Conservation (phyloP, 2,797 vertebrate genomes). For the Odontamblyopus lacepedii region DNA sequence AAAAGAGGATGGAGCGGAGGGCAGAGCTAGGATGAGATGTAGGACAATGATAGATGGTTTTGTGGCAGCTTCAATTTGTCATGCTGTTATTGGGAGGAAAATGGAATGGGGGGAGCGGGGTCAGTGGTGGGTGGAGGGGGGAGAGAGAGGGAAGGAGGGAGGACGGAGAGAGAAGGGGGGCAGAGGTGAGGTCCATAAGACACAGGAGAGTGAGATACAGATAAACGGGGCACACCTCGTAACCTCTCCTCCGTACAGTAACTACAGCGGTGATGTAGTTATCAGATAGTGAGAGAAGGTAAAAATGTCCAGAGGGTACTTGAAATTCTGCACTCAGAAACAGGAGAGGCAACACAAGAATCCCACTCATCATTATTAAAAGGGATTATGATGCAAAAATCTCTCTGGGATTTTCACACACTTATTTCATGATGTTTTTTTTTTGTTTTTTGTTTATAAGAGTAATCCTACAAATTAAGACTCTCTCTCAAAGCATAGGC, state of each 20-base stretch:
- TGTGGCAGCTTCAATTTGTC: slow-evolving; percentile 74
- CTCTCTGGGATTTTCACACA: no score
- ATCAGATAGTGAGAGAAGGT: slow-evolving; percentile 26
- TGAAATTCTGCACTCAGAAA: neutral
- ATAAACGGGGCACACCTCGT: slow-evolving; percentile 53
- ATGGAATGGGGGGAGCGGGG: slow-evolving; percentile 63
- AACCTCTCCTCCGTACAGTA: slow-evolving; percentile 38
- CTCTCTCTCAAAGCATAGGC: no score
- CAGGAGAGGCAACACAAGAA: neutral
- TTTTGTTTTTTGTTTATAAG: no score
- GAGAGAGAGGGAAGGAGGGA: slow-evolving; percentile 17
- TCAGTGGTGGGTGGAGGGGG: slow-evolving; percentile 26
- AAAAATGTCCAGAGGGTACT: neutral
- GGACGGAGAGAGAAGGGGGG: slow-evolving; percentile 8
- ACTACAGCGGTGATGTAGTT: slow-evolving; percentile 26
- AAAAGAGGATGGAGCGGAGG: slow-evolving; percentile 52
- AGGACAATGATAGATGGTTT: slow-evolving; percentile 75
- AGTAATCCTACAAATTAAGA: no score
- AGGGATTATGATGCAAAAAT: no score
- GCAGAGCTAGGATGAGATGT: slow-evolving; percentile 64
- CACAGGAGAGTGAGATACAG: slow-evolving; percentile 44
- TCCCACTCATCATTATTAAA: neutral
- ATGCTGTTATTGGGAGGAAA: slow-evolving; percentile 71
- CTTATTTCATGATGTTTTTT: no score
- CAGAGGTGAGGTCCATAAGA: slow-evolving; percentile 48